These are phyloP conservation scores for Epistrophe eligans DNA, from an alignment of 2,888 invertebrate genomes.

Conservation along the genomic window DNA sequence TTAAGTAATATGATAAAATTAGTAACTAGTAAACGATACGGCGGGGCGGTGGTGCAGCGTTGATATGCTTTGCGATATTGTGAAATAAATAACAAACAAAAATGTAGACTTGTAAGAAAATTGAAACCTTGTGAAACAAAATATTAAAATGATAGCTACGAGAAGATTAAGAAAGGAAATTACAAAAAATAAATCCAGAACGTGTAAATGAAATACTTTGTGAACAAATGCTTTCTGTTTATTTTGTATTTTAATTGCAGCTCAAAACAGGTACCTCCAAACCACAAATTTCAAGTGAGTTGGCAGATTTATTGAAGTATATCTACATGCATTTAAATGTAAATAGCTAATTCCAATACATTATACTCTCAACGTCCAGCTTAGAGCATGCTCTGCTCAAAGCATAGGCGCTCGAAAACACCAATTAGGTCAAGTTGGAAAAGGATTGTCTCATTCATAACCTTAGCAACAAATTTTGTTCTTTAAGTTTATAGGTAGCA, in stretches of 20 bases:
- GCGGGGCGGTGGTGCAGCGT: conserved; percentile 2
- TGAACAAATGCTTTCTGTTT: neutral
- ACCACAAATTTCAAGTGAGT: no score
- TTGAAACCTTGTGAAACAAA: conserved; percentile 30
- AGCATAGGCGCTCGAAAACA: neutral
- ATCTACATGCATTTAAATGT: no score
- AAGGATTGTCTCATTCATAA: neutral
- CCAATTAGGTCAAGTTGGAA: neutral
- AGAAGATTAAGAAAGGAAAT: conserved; percentile 23
- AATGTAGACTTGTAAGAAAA: conserved; percentile 53
- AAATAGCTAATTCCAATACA: no score
- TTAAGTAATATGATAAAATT: conserved; percentile 56
- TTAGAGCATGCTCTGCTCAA: no score
- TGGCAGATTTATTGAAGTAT: no score
- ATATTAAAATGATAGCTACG: conserved; percentile 8
- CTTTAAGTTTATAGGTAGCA: neutral
- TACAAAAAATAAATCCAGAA: conserved; percentile 36
- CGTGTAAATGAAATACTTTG: conserved; percentile 29
- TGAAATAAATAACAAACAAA: conserved; percentile 53
- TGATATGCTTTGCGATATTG: conserved; percentile 63
- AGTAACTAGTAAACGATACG: conserved; percentile 26
- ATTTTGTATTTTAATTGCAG: neutral
- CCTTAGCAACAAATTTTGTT: neutral
- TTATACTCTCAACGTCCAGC: no score
- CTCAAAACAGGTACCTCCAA: no score